A percentile compares a stretch with the other conserved stretches of the same genome.
Evolutionary conservation across 1,140 invertebrate species (phyloP).

Genomic region (Plectus sambesii): DNA sequence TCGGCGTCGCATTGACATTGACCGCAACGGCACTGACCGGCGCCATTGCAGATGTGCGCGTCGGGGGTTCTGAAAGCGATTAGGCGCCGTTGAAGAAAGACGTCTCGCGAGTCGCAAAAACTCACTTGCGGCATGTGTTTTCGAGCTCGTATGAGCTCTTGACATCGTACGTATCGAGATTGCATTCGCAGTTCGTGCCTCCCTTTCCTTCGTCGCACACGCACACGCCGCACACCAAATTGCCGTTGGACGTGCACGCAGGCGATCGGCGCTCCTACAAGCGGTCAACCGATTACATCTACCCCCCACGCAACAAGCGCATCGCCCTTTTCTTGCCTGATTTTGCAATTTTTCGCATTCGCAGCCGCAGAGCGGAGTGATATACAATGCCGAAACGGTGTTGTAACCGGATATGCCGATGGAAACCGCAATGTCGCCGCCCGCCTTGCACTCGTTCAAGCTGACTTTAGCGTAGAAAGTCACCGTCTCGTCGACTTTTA

Average conservation of each 20-base stretch:
- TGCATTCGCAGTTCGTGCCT: conserved; percentile 39
- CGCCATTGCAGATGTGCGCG: conserved; percentile 16
- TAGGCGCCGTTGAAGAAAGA: conserved; percentile 2
- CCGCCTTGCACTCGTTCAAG: conserved; percentile 31
- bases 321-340: too few species aligned
- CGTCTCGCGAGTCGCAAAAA: conserved; percentile 2
- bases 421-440: conserved; percentile 35
- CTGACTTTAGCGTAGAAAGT: conserved; percentile 36
- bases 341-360: conserved; percentile 37
- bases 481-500: conserved; percentile 31
- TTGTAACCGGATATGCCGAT: conserved; percentile 42
- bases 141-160: conserved; percentile 29
- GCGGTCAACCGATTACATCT: background rate
- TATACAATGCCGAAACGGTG: conserved; percentile 37
- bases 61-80: conserved; percentile 10
- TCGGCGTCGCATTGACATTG: conserved; percentile 22
- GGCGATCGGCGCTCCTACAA: conserved; percentile 29
- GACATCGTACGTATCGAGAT: conserved; percentile 36
- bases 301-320: conserved; percentile 1
- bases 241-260: conserved; percentile 29
- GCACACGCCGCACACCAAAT: conserved; percentile 38
- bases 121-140: conserved; percentile 35
- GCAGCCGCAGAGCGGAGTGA: conserved; percentile 43
- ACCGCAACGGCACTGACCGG: conserved; percentile 25
- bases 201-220: conserved; percentile 34